Conservation (phyloP, 2,797 vertebrate genomes). For the Manis javanica region DNA sequence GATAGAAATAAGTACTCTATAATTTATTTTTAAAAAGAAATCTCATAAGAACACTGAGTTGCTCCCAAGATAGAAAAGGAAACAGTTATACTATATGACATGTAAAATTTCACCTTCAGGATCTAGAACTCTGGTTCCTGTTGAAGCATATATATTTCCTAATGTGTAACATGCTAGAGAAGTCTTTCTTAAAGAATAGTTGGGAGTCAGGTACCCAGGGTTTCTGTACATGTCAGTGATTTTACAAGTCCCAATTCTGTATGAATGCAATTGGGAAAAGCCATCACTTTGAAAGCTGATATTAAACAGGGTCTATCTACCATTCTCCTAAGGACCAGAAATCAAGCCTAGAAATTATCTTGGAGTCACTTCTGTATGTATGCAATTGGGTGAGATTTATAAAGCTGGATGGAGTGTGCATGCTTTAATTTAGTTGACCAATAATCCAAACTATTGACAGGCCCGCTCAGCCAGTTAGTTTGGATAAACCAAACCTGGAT, state of each 20-base stretch:
- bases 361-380: neutral
- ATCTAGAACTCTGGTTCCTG: neutral
- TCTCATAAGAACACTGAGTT: neutral
- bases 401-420: neutral
- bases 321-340: neutral
- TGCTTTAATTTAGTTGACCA: neutral
- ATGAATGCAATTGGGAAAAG: neutral
- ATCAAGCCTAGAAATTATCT: neutral
- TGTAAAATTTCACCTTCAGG: constrained; percentile 10
- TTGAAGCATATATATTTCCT: neutral
- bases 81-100: neutral
- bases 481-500: neutral
- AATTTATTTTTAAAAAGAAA: neutral
- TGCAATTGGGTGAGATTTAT: neutral
- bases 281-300: neutral
- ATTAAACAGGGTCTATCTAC: neutral
- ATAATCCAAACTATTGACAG: neutral
- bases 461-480: neutral
- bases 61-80: neutral
- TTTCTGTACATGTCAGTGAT: neutral
- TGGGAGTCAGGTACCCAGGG: neutral
- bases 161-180: neutral
- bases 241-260: neutral
- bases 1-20: neutral
- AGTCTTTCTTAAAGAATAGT: neutral